Base-by-base conservation (phyloP, 2,888 invertebrate genomes). In the Himalopsyche tibetana region DNA sequence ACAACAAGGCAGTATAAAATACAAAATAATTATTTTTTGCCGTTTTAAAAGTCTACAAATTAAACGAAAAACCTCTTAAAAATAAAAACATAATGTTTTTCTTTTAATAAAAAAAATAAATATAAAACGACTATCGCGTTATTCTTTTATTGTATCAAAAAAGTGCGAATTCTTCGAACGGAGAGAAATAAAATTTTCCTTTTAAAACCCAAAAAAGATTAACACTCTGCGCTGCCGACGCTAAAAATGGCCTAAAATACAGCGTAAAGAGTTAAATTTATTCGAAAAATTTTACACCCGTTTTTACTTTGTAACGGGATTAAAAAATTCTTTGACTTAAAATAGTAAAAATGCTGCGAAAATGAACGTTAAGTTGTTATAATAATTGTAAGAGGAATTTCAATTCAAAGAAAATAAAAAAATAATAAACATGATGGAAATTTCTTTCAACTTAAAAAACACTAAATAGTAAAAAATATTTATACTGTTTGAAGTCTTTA, bases 381-480 rank as follows among this genome's bases (percentile, higher is more conserved):
- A 89, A 89, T 88, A 87, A 89, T 89, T 89, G 89, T 55, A 84
- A 82, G 36, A 19, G 82, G 11, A 63, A 63, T 19, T 63, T 63
- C n/a, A 63, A 63, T 63, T 19, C 55, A 79, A 79, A 63, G 15
- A 51, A 51, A 51, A 15, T 15, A 51, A 51, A 51, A 15, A 51
- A 11, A 45, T 9, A 45, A 8, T 2, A 51, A 51, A 51, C 51
- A 15, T 15, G 3, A 12, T 51, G 51, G 15, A 12, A 4, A 51
- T 51, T 51, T 51, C 15, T 15, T 51, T 51, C 51, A 15, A 15
- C 51, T 8, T 51, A 5, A 51, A 51, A 45, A 45, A 51, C 15
- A 51, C 51, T 51, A 15, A 15, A 51, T 15, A 51, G 12, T 15
- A 51, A 12, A 51, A 2, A 9, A 11, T 5, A 11, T 9, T 45